Conservation (phyloP, 1,140 invertebrate genomes). For the Scaptomyza hsui region DNA sequence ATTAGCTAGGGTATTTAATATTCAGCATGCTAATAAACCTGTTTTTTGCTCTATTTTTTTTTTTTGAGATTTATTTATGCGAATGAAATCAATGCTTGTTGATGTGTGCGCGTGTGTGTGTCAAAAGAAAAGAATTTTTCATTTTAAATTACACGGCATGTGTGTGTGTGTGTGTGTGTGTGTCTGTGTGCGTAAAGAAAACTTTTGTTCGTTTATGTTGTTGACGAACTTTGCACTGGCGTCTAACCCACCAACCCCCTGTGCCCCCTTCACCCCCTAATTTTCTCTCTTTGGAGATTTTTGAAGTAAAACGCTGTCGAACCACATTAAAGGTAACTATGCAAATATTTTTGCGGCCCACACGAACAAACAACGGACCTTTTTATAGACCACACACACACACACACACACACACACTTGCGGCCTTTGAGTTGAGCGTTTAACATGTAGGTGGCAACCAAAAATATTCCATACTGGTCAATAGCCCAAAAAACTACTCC, state of each 20-base stretch:
- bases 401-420: conserved; percentile 6
- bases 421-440: conserved; percentile 30
- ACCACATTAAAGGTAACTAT: conserved; percentile 84
- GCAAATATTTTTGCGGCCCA: conserved; percentile 83
- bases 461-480: conserved; percentile 75
- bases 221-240: conserved; percentile 61
- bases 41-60: conserved; percentile 1
- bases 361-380: conserved; percentile 63
- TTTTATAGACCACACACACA: conserved; percentile 23
- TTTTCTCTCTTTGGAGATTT: conserved; percentile 2
- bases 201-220: conserved; percentile 75
- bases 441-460: conserved; percentile 52
- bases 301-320: conserved; percentile 50
- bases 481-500: conserved; percentile 56
- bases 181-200: conserved; percentile 54
- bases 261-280: neutral
- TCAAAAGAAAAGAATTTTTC: conserved; percentile 79
- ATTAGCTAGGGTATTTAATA: neutral
- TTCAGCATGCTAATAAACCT: neutral
- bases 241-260: conserved; percentile 14
- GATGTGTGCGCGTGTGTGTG: conserved; percentile 51
- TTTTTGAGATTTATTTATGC: conserved; percentile 69
- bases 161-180: conserved; percentile 13
- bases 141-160: conserved; percentile 70
- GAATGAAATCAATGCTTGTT: conserved; percentile 78